Evolutionary conservation across 2,797 vertebrate species (phyloP), one percentile per base, ranked within the genome.

Genomic region (Lagocephalus sceleratus): DNA sequence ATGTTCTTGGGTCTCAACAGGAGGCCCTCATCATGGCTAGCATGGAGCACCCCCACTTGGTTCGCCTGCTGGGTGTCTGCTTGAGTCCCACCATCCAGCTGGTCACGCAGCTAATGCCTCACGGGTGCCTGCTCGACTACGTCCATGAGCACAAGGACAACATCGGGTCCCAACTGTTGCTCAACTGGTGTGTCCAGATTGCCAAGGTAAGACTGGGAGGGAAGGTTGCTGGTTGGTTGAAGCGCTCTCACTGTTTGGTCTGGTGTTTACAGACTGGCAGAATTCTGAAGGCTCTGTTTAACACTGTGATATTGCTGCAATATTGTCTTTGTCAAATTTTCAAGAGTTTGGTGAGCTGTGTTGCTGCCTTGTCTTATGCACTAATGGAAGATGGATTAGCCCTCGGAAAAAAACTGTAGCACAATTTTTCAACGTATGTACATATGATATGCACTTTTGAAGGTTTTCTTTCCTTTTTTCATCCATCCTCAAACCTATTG

Each of bases 1-100:
- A 35, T 35, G 32, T 35, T 35, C 32, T 35, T 10, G 2, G 32
- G 32, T 35, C 12, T 35, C 32, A 35, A 35, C 86, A 98, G 97
- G 97, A 98, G 90, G 96, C 97, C 62, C 92, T 98, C 63, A 99
- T 98, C 76, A 98, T 98, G 96, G 97, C 97, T 32, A 99, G 96
- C 81, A 95, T 98, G 95, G 95, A 98, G 75, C 96, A 98, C 71
- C 93, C 97, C 0, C 97, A 99, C 86, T 87, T 99, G 77, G 96
- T 98, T 47, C 92, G 96, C 44, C 89, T 99, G 32, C 65, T 98
- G 66, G 96, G 97, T 0, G 96, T 99, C 50, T 97, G 94, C 68
- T 70, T 99, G 78, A 98, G 95, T 85, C 96, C 95, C 0, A 97
- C 95, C n/a, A 97, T 99, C 67, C 96, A 99, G 61, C 90, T 99